A percentile compares a stretch with the other conserved stretches of the same genome.
These are phyloP conservation scores for Poecile montanus DNA, from an alignment of 2,797 vertebrate species.

Conservation along the genomic window DNA sequence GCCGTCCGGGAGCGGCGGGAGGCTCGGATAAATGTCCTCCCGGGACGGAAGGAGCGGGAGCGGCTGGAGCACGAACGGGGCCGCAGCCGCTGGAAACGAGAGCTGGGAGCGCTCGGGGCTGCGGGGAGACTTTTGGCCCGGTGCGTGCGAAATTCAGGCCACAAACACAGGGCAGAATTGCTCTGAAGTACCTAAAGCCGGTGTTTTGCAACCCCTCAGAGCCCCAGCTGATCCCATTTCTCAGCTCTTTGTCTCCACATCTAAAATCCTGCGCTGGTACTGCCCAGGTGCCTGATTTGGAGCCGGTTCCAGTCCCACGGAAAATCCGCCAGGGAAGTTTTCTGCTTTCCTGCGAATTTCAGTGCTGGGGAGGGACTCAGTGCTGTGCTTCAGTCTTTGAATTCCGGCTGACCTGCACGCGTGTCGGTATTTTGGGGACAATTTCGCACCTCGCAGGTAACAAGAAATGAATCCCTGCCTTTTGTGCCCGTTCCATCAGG, in stretches of 20 bases:
- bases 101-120: rapidly evolving
- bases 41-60: background rate
- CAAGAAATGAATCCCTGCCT: background rate
- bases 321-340: too few relatives aligned
- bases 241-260: background rate
- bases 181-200: background rate
- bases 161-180: rapidly evolving
- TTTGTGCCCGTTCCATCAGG: constrained; percentile 32
- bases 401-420: rapidly evolving
- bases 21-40: background rate
- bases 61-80: rapidly evolving
- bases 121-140: rapidly evolving
- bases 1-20: background rate
- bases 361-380: rapidly evolving
- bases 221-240: rapidly evolving
- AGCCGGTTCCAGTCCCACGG: rapidly evolving
- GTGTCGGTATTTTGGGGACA: rapidly evolving
- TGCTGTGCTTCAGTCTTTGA: background rate
- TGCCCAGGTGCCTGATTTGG: rapidly evolving
- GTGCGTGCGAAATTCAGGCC: background rate
- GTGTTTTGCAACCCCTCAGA: rapidly evolving
- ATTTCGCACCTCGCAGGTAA: rapidly evolving
- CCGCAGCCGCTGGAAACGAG: rapidly evolving
- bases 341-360: background rate
- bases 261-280: rapidly evolving